These are phyloP conservation scores for Mesocentrotus franciscanus DNA, from an alignment of 53 echinoderm and acorn worm genomes.

Conservation along the genomic window DNA sequence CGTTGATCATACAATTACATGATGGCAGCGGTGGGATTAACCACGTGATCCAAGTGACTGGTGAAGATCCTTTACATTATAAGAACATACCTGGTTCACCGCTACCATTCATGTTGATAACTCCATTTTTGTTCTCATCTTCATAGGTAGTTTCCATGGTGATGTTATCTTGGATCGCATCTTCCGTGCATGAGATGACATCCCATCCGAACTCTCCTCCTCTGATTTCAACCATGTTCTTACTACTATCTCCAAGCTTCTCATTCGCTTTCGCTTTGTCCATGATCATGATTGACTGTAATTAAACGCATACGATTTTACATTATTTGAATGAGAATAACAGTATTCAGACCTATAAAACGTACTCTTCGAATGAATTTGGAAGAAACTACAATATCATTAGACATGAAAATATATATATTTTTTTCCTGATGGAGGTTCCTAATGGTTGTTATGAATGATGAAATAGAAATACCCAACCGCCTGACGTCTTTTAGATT, in stretches of 20 bases:
- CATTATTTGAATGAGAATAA: no score
- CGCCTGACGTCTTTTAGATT: no score
- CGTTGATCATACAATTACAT: no score
- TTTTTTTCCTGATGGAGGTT: no score
- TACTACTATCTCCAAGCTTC: not conserved
- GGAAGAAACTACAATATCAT: no score
- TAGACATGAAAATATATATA: no score
- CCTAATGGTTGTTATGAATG: no score
- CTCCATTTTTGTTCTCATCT: not conserved
- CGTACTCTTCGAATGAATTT: no score
- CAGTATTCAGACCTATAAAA: no score
- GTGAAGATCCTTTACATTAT: not conserved
- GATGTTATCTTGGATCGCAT: not conserved
- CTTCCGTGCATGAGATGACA: not conserved
- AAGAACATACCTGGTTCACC: constrained; percentile 1
- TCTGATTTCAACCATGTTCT: constrained; percentile 42
- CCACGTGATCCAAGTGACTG: no score
- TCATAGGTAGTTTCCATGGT: not conserved
- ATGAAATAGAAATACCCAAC: no score
- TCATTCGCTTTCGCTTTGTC: constrained; percentile 46
- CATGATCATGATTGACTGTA: constrained; percentile 53
- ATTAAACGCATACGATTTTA: not conserved
- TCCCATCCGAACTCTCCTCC: constrained; percentile 56
- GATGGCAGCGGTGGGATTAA: no score
- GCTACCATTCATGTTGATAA: not conserved